Conservation (phyloP, 2,888 invertebrate genomes). For the Schrankia costaestrigalis region DNA sequence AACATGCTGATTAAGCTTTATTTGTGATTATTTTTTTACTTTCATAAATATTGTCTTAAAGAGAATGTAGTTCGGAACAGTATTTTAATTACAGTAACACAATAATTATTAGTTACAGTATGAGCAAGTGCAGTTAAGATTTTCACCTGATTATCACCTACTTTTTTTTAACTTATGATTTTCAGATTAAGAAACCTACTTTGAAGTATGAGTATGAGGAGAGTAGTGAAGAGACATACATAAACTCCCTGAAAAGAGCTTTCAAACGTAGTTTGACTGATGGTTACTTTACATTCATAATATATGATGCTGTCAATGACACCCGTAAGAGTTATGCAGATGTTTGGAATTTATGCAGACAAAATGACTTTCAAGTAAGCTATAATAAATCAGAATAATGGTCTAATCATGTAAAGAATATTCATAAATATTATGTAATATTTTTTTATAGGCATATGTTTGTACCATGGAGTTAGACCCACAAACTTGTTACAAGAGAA, state of each 20-base stretch:
- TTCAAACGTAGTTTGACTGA: constrained; percentile 95
- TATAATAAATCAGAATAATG: too few species aligned
- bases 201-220: constrained; percentile 95
- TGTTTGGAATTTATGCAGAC: constrained; percentile 92
- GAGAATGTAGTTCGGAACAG: too few species aligned
- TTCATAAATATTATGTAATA: not conserved
- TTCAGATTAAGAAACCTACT: constrained; percentile 80
- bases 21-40: too few species aligned
- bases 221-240: constrained; percentile 89
- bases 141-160: not conserved
- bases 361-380: constrained; percentile 90
- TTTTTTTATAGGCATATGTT: constrained; percentile 88
- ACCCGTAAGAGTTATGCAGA: constrained; percentile 91
- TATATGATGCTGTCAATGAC: constrained; percentile 95
- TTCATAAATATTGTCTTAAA: too few species aligned
- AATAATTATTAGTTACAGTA: too few species aligned
- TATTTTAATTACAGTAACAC: not conserved
- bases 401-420: not conserved
- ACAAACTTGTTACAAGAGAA: constrained; percentile 88
- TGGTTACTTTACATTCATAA: constrained; percentile 94
- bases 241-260: constrained; percentile 90
- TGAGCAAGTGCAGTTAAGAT: too few species aligned
- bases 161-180: not conserved
- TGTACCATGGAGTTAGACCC: constrained; percentile 93
- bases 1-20: too few species aligned